Conservation (phyloP, 2,888 invertebrate genomes). For the Ormia ochracea region DNA sequence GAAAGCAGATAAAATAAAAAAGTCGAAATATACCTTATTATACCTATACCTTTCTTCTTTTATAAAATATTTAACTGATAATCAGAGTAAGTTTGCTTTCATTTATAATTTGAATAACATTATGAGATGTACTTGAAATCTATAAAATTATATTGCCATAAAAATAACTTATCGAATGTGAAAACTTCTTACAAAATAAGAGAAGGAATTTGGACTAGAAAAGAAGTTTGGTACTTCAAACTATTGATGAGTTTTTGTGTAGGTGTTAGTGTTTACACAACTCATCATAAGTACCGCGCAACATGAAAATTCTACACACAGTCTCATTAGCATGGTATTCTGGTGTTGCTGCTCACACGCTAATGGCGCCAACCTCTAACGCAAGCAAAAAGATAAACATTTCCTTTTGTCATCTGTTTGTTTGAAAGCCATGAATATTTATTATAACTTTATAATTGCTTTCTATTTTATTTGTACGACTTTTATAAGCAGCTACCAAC, state of each 20-base stretch:
- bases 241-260: background rate
- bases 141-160: background rate
- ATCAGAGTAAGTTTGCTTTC: background rate
- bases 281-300: background rate
- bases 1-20: too few relatives aligned
- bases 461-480: background rate
- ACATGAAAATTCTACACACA: background rate
- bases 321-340: background rate
- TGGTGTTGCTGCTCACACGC: background rate
- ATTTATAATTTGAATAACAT: constrained; percentile 19
- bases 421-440: background rate
- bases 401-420: background rate
- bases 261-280: background rate
- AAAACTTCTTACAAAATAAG: background rate
- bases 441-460: background rate
- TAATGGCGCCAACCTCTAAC: background rate
- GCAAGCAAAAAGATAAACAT: background rate
- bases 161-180: background rate
- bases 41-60: background rate
- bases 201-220: background rate
- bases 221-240: background rate
- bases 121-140: constrained; percentile 41
- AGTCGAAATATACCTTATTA: background rate
- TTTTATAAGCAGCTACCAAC: background rate
- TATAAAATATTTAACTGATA: background rate